A percentile compares a stretch with the other conserved stretches of the same genome.
Conservation (phyloP, 2,113 vertebrate genomes). For the Apteryx mantelli region DNA sequence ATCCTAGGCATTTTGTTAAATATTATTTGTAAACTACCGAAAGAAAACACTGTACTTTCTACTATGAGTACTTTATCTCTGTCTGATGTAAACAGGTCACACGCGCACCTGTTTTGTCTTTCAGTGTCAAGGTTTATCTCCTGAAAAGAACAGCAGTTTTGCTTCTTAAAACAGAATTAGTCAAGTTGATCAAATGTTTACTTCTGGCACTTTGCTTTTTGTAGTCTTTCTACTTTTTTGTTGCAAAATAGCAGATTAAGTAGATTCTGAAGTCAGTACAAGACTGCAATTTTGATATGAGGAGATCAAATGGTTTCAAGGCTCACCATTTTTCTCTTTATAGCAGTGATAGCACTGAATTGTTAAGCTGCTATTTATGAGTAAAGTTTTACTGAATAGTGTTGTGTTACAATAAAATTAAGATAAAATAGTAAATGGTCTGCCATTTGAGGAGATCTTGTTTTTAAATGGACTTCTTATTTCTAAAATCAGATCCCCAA, state of each 20-base stretch:
- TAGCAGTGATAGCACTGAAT: background rate
- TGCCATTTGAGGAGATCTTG: background rate
- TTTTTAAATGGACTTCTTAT: background rate
- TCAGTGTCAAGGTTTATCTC: constrained; percentile 4
- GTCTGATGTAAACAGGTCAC: background rate
- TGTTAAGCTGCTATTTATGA: background rate
- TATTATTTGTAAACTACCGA: background rate
- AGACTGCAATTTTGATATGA: background rate
- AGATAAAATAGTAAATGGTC: background rate
- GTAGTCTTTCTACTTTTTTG: background rate
- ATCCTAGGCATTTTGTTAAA: background rate
- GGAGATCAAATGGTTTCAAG: constrained; percentile 23
- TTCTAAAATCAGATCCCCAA: background rate
- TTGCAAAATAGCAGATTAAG: background rate
- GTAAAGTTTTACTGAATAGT: background rate
- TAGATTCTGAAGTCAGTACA: background rate
- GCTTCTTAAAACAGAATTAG: background rate
- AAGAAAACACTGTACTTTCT: background rate
- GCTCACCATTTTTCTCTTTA: background rate
- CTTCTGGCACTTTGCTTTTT: background rate
- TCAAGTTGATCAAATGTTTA: constrained; percentile 28
- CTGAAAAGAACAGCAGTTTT: background rate
- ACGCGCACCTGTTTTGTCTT: background rate
- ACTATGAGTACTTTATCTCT: background rate
- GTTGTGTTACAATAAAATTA: background rate